Base-by-base conservation (phyloP, 2,113 vertebrate species). In the Aphyosemion australe region DNA sequence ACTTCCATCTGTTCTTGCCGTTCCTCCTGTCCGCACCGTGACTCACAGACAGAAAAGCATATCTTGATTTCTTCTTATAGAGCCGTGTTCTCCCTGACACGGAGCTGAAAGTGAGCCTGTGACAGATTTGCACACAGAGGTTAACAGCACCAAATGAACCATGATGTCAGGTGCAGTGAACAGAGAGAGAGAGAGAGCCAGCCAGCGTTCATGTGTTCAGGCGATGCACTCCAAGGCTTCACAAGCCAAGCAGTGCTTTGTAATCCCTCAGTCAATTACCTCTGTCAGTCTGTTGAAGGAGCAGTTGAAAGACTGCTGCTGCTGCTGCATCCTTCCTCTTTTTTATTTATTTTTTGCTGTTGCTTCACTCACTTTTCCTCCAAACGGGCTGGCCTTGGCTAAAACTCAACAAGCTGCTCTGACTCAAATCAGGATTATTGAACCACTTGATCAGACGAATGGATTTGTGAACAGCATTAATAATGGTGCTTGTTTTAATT, bases 261-360 rank as follows among this genome's bases (percentile, higher is more conserved):
- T 77, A 78, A 86, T 78, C 48, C 62, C 64, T 80, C 65, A 64
- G 65, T 86, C 80, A 78, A 80, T 86, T 78, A 79, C 76, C 58
- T 69, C 82, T 63, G 66, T 78, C 78, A 74, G 65, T 65, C 74
- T 49, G 76, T 65, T 76, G 62, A 81, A 77, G 53, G 56, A 71
- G 49, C 64, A 58, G 65, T 34, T 68, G 66, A 82, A 73, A 75
- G 67, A 52, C 61, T 39, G 56, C n/a, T 12, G 16, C 61, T 39
- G 56, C n/a, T 12, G 16, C 41, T 12, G 15, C 64, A 69, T 80
- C 83, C 73, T 59, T 69, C 56, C 37, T 57, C 68, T 67, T 41
- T 50, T 72, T 26, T 55, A 32, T 70, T 39, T 8, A n/a, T n/a
- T 12, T 55, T 42, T 64, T 61, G 59, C 54, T 41, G 47, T 43